Evolutionary conservation across 2,113 vertebrate genomes (phyloP).

Genomic region (Mohoua ochrocephala): DNA sequence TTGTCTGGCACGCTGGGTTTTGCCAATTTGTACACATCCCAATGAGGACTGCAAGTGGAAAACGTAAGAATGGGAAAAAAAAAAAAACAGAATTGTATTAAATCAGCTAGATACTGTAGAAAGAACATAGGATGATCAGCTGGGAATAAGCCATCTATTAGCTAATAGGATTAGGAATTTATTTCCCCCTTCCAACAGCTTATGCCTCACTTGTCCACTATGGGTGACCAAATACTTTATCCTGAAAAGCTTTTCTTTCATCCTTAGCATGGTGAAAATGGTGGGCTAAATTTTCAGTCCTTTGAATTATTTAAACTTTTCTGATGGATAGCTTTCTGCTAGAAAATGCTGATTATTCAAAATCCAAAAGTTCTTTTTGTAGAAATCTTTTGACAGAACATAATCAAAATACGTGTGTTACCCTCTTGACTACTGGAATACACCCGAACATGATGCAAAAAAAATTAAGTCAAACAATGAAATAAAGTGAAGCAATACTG

Average conservation of each 20-base stretch:
- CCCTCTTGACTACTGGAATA: background rate
- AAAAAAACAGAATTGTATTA: background rate
- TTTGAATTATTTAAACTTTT: background rate
- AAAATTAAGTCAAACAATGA: background rate
- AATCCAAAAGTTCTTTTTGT: background rate
- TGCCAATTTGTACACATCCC: background rate
- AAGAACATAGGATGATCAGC: background rate
- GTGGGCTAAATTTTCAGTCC: background rate
- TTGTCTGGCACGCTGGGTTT: background rate
- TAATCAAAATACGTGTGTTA: background rate
- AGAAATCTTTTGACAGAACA: background rate
- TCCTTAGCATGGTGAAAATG: background rate
- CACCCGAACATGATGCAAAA: background rate
- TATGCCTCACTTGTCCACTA: background rate
- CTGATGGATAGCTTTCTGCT: background rate
- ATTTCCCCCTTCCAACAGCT: background rate
- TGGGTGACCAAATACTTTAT: background rate
- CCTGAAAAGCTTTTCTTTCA: background rate
- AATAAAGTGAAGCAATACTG: background rate
- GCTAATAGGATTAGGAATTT: constrained; percentile 18
- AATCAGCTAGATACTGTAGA: background rate
- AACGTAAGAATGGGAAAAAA: background rate
- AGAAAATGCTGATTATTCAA: background rate
- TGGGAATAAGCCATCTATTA: background rate
- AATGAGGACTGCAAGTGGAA: background rate